Evolutionary conservation across 2,113 vertebrate genomes (phyloP).

Genomic region (Dermatemys mawii): DNA sequence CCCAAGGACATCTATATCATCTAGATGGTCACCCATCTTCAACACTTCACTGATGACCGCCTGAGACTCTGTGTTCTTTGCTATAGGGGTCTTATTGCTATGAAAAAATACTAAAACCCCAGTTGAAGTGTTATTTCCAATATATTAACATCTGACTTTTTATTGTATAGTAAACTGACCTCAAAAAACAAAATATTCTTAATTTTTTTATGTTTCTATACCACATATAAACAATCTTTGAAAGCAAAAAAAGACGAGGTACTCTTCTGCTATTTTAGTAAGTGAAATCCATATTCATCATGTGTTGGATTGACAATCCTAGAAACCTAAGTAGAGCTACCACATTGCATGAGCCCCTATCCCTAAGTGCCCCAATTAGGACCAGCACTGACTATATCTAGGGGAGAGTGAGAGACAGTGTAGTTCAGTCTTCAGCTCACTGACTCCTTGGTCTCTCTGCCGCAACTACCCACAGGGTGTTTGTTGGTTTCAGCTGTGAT

Average conservation of each 20-base stretch:
- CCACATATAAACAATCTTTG: neutral
- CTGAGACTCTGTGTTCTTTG: neutral
- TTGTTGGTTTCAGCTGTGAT: rapidly evolving
- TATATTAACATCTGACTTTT: neutral
- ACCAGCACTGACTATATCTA: neutral
- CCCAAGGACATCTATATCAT: neutral
- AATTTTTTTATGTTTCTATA: neutral
- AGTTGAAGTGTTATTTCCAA: neutral
- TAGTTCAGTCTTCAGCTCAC: neutral
- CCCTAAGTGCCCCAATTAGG: neutral
- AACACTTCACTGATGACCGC: neutral
- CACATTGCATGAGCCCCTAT: neutral
- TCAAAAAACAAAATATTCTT: neutral
- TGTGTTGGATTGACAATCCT: neutral
- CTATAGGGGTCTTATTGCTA: neutral
- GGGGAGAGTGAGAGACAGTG: rapidly evolving
- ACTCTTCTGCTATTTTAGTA: neutral
- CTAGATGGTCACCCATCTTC: neutral
- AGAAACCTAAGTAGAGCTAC: neutral
- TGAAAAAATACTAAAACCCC: neutral
- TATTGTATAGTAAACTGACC: neutral
- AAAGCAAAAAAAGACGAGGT: neutral
- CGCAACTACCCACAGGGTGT: neutral
- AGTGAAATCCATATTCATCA: neutral
- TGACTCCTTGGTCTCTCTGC: neutral